Conservation (phyloP, 2,888 invertebrate species). For the Hydrotaea cyrtoneurina region DNA sequence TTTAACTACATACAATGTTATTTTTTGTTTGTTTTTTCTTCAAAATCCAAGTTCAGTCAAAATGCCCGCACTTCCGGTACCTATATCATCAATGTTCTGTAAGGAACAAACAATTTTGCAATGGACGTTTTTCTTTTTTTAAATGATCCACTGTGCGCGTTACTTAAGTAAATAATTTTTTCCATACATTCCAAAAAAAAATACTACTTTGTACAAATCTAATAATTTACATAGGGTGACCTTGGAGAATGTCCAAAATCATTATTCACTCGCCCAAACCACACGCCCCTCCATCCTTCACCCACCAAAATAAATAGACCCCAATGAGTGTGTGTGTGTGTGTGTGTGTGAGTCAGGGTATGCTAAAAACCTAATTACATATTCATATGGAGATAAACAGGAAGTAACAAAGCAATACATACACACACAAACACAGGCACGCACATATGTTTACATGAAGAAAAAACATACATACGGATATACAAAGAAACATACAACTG, state of each 20-base stretch:
- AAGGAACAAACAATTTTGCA: no score
- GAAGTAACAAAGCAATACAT: neutral
- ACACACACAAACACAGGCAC: neutral
- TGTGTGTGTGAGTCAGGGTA: neutral
- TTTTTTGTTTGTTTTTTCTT: no score
- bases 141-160: no score
- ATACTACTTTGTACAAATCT: no score
- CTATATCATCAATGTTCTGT: no score
- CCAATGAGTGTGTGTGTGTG: neutral
- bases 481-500: neutral
- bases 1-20: no score
- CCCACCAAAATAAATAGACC: neutral
- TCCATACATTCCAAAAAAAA: no score
- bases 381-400: constrained; percentile 16
- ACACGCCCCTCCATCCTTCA: neutral
- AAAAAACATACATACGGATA: neutral
- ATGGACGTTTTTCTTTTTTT: no score
- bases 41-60: no score
- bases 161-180: no score
- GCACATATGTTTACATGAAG: neutral
- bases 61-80: no score
- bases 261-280: neutral
- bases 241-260: neutral
- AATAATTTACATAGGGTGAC: constrained; percentile 14
- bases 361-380: constrained; percentile 2